Conservation (phyloP, 2,888 invertebrate species). For the Sylvicola cinctus region DNA sequence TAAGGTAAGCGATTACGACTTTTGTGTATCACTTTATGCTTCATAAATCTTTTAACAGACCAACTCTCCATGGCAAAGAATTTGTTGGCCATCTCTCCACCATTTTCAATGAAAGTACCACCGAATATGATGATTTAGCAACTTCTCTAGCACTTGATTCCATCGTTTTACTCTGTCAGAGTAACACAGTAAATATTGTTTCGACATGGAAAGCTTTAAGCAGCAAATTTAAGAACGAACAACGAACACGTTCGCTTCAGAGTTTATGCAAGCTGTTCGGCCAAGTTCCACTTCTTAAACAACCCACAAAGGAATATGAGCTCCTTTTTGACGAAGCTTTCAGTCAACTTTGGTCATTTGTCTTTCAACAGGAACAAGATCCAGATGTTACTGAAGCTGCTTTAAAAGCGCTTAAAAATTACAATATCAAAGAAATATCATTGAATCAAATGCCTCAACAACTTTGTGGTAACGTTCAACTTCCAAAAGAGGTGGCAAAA, state of each 20-base stretch:
- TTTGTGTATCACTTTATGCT: slow-evolving; percentile 1
- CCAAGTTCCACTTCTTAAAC: slow-evolving; percentile 33
- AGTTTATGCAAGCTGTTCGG: slow-evolving; percentile 42
- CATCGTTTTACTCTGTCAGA: slow-evolving; percentile 38
- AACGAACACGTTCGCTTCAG: slow-evolving; percentile 30
- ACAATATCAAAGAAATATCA: slow-evolving; percentile 8
- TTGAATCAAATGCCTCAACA: too few species aligned
- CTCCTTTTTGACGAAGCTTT: slow-evolving; percentile 28
- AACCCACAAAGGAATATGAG: slow-evolving; percentile 31
- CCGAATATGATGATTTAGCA: slow-evolving; percentile 24
- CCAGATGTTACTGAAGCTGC: slow-evolving; percentile 30
- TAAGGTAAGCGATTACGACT: slow-evolving; percentile 22
- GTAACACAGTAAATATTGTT: slow-evolving; percentile 40
- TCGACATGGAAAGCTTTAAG: slow-evolving; percentile 47
- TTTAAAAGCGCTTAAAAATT: slow-evolving; percentile 32
- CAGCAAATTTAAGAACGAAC: slow-evolving; percentile 37
- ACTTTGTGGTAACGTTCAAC: too few species aligned
- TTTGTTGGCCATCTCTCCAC: slow-evolving; percentile 43
- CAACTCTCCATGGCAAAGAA: slow-evolving; percentile 44
- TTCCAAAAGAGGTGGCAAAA: too few species aligned
- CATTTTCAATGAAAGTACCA: slow-evolving; percentile 36
- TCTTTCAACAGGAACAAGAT: slow-evolving; percentile 20
- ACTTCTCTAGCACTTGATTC: slow-evolving; percentile 38
- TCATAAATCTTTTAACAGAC: slow-evolving; percentile 20
- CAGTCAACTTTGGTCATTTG: slow-evolving; percentile 32